Conservation (phyloP, 2,797 vertebrate species). For the Hozukius guyotensis region DNA sequence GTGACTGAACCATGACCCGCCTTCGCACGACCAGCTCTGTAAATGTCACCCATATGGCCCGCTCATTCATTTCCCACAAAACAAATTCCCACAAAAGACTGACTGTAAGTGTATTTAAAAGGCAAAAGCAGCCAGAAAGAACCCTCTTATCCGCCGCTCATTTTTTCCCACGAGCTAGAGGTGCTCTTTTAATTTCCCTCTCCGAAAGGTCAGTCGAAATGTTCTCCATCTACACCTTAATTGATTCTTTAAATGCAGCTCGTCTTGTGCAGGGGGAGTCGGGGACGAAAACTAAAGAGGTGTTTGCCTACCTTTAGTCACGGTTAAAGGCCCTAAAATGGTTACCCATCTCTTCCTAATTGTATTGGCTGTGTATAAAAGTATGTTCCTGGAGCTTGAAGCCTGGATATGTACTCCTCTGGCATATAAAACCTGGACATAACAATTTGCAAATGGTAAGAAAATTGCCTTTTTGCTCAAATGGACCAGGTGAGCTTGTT, state of each 20-base stretch:
- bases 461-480: constrained; percentile 55
- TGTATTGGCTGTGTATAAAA: constrained; percentile 43
- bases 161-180: constrained; percentile 79
- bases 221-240: constrained; percentile 83
- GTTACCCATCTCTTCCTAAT: constrained; percentile 50
- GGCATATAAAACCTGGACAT: constrained; percentile 52
- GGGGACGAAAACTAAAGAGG: constrained; percentile 40
- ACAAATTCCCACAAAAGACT: constrained; percentile 78
- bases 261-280: constrained; percentile 49
- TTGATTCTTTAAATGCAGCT: constrained; percentile 84
- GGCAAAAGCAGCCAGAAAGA: constrained; percentile 76
- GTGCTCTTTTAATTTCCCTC: constrained; percentile 85
- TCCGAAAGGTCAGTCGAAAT: constrained; percentile 82
- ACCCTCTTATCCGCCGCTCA: constrained; percentile 67
- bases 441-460: constrained; percentile 53
- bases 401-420: constrained; percentile 31
- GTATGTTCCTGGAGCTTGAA: constrained; percentile 36
- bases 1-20: constrained; percentile 69
- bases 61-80: constrained; percentile 77
- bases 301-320: constrained; percentile 72
- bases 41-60: constrained; percentile 76
- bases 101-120: constrained; percentile 83
- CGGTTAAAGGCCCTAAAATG: constrained; percentile 60
- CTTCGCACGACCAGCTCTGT: constrained; percentile 66
- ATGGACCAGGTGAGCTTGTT: constrained; percentile 47